These are phyloP conservation scores for Gisinianus flammeolus DNA, from an alignment of 2,888 invertebrate species.

Conservation along the genomic window DNA sequence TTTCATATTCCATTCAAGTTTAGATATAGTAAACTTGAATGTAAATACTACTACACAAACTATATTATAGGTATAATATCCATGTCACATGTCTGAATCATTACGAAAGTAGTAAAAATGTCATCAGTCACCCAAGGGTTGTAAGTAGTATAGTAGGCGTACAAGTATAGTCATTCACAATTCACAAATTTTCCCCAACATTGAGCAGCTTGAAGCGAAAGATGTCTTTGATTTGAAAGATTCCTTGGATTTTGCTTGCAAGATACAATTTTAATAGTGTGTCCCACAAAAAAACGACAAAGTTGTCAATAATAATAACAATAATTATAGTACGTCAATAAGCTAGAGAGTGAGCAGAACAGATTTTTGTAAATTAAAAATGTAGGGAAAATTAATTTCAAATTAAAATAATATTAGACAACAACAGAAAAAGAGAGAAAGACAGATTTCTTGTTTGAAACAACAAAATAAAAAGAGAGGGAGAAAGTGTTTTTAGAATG, in stretches of 20 bases:
- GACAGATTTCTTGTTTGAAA: no score
- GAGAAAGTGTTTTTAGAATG: constrained; percentile 7
- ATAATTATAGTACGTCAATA: background rate
- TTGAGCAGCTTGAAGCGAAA: constrained; percentile 29
- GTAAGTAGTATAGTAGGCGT: constrained; percentile 4
- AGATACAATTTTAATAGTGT: background rate
- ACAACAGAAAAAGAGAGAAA: background rate
- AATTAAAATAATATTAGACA: background rate
- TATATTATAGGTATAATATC: no score
- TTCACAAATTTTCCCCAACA: constrained; percentile 26
- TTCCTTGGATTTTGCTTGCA: constrained; percentile 8
- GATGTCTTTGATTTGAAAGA: background rate
- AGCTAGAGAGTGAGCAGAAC: background rate
- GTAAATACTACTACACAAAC: background rate
- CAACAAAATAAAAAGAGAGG: background rate
- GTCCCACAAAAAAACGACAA: background rate
- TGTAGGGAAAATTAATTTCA: background rate
- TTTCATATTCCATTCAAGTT: background rate
- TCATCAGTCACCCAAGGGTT: constrained; percentile 14
- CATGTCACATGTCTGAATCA: constrained; percentile 16
- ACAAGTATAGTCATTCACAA: constrained; percentile 18
- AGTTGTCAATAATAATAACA: constrained; percentile 21
- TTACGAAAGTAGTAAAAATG: background rate
- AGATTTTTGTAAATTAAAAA: background rate
- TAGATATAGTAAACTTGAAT: background rate